Conservation (phyloP, 2,797 vertebrate species). For the Garrulus glandarius region DNA sequence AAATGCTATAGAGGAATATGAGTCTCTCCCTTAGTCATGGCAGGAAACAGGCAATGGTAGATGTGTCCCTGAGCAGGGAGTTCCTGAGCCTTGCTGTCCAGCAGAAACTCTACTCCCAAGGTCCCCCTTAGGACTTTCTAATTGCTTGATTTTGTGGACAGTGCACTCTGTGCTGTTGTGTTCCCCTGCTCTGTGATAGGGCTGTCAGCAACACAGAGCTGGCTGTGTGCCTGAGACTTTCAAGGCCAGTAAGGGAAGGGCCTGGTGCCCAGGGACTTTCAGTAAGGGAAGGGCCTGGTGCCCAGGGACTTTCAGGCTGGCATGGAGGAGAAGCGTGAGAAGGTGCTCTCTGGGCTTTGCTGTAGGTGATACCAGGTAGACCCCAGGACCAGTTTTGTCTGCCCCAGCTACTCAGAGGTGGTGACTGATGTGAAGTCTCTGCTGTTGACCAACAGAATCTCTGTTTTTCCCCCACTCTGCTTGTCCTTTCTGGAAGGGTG, state of each 20-base stretch:
- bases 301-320: not conserved
- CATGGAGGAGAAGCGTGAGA: not conserved
- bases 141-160: not conserved
- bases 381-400: not conserved
- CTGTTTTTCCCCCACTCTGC: not conserved
- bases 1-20: fast-evolving
- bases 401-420: not conserved
- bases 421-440: not conserved
- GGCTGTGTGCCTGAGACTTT: not conserved
- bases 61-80: not conserved
- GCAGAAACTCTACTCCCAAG: not conserved
- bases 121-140: not conserved
- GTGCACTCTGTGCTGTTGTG: not conserved
- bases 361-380: not conserved
- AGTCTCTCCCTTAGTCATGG: not conserved
- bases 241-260: not conserved
- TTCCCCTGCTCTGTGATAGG: not conserved
- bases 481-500: slow-evolving; percentile 72
- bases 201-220: not conserved
- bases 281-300: not conserved
- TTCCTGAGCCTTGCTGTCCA: not conserved
- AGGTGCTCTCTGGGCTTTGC: not conserved
- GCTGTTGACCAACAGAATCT: not conserved
- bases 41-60: not conserved
- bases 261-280: not conserved